Conservation (phyloP, 2,113 vertebrate genomes). For the Stigmatopora argus region DNA sequence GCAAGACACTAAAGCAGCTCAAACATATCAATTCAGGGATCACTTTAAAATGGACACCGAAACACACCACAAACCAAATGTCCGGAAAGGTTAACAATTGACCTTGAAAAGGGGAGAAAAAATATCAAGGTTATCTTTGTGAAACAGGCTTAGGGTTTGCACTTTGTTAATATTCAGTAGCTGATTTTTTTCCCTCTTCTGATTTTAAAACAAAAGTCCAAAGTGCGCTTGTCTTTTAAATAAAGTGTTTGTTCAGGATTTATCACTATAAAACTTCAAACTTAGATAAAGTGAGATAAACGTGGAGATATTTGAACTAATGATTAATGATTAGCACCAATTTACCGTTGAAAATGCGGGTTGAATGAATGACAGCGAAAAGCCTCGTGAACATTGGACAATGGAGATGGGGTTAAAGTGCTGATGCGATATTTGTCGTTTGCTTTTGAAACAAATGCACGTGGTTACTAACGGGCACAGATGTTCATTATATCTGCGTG, state of each 20-base stretch:
- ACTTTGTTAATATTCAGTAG: conserved; percentile 11
- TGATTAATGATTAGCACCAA: neutral
- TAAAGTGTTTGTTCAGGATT: neutral
- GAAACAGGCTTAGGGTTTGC: conserved; percentile 14
- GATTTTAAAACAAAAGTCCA: conserved; percentile 28
- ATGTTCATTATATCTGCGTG: conserved; percentile 43
- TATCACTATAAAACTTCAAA: neutral
- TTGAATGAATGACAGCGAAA: neutral
- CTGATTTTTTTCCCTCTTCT: neutral
- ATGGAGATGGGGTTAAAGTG: neutral
- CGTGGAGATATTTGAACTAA: neutral
- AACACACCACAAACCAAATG: neutral
- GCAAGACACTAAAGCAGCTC: neutral
- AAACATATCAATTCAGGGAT: neutral
- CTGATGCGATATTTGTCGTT: conserved; percentile 17
- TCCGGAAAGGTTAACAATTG: neutral
- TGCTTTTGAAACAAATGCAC: conserved; percentile 28
- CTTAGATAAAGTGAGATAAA: conserved; percentile 11
- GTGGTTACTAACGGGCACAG: conserved; percentile 27
- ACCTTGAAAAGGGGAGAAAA: conserved; percentile 36
- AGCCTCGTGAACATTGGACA: neutral
- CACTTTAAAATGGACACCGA: too few species aligned
- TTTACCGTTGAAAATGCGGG: neutral
- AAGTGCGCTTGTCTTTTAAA: conserved; percentile 22
- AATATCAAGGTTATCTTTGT: conserved; percentile 41